Conservation (phyloP, 2,888 invertebrate genomes). For the Scaptomyza cyrtandrae region DNA sequence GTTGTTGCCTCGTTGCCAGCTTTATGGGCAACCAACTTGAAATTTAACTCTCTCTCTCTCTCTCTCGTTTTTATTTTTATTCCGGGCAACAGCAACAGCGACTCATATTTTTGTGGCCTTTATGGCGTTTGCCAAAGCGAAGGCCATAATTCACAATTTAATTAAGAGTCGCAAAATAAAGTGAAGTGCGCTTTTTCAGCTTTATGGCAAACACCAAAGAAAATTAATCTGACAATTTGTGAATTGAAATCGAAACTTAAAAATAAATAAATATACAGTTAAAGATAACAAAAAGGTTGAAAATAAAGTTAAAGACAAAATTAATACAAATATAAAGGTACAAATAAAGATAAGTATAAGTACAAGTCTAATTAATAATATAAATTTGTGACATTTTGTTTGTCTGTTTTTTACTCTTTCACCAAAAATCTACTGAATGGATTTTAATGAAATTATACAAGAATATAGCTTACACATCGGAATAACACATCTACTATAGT, state of each 20-base stretch:
- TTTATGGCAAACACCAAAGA: conserved; percentile 35
- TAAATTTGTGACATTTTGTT: no score
- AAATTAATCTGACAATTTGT: conserved; percentile 48
- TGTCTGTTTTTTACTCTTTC: no score
- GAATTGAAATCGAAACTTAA: no score
- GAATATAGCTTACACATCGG: no score
- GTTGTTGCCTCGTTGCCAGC: conserved; percentile 58
- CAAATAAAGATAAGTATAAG: no score
- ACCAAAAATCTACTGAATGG: no score
- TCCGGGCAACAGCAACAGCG: conserved; percentile 20
- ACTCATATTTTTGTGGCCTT: conserved; percentile 79
- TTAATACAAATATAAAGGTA: no score
- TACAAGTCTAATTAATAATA: no score
- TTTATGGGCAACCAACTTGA: conserved; percentile 60
- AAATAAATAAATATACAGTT: no score
- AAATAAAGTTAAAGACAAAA: no score
- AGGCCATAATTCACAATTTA: conserved; percentile 81
- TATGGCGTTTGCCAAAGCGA: conserved; percentile 74
- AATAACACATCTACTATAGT: no score
- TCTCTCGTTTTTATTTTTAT: not conserved
- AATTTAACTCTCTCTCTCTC: conserved; percentile 21
- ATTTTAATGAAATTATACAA: no score
- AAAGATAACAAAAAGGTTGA: not conserved
- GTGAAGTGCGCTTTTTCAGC: conserved; percentile 45
- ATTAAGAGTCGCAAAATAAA: conserved; percentile 74